Base-by-base conservation (phyloP, 2,888 invertebrate genomes). In the Tromatobia lineatoria region DNA sequence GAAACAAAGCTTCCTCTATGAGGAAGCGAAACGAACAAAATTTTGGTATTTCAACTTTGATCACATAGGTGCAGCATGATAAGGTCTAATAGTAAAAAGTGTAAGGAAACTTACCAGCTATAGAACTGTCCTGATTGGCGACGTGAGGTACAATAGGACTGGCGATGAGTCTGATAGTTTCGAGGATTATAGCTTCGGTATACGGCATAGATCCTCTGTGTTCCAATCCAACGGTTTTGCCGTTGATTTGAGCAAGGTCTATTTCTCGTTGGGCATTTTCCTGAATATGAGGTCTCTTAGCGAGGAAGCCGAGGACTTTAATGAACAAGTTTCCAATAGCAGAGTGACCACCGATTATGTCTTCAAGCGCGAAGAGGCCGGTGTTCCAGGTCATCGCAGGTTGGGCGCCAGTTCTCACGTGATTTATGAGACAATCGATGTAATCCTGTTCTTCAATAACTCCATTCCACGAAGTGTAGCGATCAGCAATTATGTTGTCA, bases 121-220 rank as follows among this genome's bases (percentile, higher is more conserved):
- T 94, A 4, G 95, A 94, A 83, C 95, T 96, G 85, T 96, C 95
- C 86, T 95, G 95, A 84, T 95, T 96, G 18, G 96, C 95, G 0
- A 96, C 96, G 89, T 96, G 95, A 0, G 96, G 96, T 0, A 96
- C 96, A 74, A 96, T 96, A 0, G 96, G 96, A 15, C 96, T 96
- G 6, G 96, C 95, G 77, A 96, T 95, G 66, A 95, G 89, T 76
- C 96, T 93, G n/a, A 96, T 94, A 0, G 95, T 94, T 91, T 96
- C 96, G 87, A 95, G 94, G 70, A 96, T 94, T 7, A 95, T 94
- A 0, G 95, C 95, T 90, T 96, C 95, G 0, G 95, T 95, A 90
- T 96, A 96, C 0, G 95, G 95, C 94, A 96, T 94, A 0, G 90
- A 87, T 45, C 91, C 91, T 79, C 95, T 93, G 89, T 96, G 94